phyloP scores from a whole-genome alignment of 2,113 vertebrate species.

The Pipa parva region DNA sequence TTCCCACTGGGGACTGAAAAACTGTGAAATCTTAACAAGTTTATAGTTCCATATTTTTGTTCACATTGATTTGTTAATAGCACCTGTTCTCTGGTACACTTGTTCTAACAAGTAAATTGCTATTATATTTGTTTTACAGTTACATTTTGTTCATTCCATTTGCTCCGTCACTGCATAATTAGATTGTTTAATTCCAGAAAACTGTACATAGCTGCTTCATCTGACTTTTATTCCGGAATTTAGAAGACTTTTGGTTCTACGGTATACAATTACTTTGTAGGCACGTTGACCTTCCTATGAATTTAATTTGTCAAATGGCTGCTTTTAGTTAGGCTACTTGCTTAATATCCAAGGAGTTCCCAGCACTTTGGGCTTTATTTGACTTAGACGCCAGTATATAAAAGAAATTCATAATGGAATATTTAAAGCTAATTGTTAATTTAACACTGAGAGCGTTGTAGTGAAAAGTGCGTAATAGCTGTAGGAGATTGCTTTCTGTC shows the following conservation, averaged over 20 bases:
- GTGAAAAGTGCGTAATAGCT: constrained; percentile 5
- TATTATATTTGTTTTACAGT: not conserved
- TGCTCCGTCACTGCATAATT: constrained; percentile 3
- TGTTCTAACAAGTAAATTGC: not conserved
- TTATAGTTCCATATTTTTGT: not conserved
- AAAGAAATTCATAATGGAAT: constrained; percentile 30
- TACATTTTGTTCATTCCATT: not conserved
- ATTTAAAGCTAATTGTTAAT: constrained; percentile 11
- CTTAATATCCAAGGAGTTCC: constrained; percentile 24
- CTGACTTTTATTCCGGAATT: constrained; percentile 16
- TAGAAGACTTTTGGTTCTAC: constrained; percentile 13
- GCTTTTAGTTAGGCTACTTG: constrained; percentile 37
- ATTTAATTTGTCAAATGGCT: constrained; percentile 35
- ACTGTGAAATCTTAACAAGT: not conserved
- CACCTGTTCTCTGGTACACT: not conserved
- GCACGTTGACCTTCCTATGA: constrained; percentile 29
- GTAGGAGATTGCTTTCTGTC: constrained; percentile 8
- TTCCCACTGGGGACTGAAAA: too few relatives aligned
- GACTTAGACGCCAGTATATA: constrained; percentile 34
- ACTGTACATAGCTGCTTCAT: constrained; percentile 2
- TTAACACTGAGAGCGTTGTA: not conserved
- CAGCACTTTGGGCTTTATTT: constrained; percentile 32
- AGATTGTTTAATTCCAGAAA: constrained; percentile 13
- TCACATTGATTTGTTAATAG: not conserved
- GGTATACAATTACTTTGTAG: constrained; percentile 18